Evolutionary conservation across 2,113 vertebrate species (phyloP).

Genomic region (Microtus montanus): DNA sequence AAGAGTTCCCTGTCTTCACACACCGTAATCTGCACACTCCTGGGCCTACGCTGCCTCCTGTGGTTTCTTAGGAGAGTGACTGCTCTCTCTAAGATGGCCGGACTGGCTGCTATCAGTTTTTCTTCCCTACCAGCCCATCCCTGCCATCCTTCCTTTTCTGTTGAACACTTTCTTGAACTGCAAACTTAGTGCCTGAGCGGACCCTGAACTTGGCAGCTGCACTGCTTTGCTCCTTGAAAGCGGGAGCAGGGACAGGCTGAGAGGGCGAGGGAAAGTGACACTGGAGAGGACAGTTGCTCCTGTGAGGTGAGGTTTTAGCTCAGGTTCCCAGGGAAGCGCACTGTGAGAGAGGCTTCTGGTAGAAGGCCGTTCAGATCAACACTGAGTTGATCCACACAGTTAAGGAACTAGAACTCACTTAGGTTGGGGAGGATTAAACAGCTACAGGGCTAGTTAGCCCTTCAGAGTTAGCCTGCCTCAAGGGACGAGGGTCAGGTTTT

Average conservation of each 20-base stretch:
- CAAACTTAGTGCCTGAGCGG: background rate
- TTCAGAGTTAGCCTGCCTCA: background rate
- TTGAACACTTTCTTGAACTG: conserved; percentile 26
- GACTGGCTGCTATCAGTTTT: background rate
- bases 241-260: background rate
- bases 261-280: background rate
- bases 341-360: background rate
- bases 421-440: background rate
- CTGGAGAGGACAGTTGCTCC: background rate
- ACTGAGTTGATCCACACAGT: background rate
- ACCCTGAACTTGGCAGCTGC: background rate
- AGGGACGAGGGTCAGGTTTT: background rate
- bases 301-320: background rate
- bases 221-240: background rate
- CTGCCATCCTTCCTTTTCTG: background rate
- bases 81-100: background rate
- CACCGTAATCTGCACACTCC: background rate
- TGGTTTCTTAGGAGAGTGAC: background rate
- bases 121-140: background rate
- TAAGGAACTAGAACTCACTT: background rate
- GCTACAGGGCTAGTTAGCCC: background rate
- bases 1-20: background rate
- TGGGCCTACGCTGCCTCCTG: background rate
- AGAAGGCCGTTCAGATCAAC: background rate
- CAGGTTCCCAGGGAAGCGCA: background rate